Conservation (phyloP, 2,113 vertebrate species). For the Pelmatolapia mariae region DNA sequence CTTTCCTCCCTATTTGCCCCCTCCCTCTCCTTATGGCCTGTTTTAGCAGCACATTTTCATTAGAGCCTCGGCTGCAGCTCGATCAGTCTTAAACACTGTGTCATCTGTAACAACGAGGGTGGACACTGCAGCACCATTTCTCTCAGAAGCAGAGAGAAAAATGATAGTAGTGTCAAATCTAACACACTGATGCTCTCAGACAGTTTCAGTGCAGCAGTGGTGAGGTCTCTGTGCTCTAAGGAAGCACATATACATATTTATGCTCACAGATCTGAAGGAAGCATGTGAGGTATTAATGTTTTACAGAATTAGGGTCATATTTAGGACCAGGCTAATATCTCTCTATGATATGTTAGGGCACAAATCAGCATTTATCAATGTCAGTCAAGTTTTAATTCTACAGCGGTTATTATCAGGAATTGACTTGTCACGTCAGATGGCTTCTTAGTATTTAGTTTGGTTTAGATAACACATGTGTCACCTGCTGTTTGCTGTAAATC, state of each 20-base stretch:
- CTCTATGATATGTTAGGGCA: background rate
- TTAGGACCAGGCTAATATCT: background rate
- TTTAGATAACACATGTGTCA: background rate
- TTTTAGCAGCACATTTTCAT: background rate
- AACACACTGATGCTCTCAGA: conserved; percentile 45
- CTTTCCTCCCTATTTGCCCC: background rate
- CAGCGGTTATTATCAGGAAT: background rate
- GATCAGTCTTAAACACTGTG: conserved; percentile 9
- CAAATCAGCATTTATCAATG: background rate
- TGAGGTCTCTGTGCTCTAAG: background rate
- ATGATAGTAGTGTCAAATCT: conserved; percentile 56
- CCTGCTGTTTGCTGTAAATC: background rate
- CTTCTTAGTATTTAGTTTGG: background rate
- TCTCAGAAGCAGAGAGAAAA: conserved; percentile 24
- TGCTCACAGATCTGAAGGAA: background rate
- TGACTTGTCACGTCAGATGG: background rate
- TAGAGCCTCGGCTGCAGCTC: background rate
- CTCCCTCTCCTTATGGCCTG: background rate
- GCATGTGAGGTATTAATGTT: background rate
- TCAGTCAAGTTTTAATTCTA: background rate
- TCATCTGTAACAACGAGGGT: background rate
- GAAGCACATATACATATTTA: background rate
- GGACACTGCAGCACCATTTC: background rate
- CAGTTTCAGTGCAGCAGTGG: background rate
- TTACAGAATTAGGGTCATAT: background rate